A percentile compares a stretch with the other conserved stretches of the same genome.
phyloP scores from a whole-genome alignment of 2,888 invertebrate species.

The Lutraria lutraria region DNA sequence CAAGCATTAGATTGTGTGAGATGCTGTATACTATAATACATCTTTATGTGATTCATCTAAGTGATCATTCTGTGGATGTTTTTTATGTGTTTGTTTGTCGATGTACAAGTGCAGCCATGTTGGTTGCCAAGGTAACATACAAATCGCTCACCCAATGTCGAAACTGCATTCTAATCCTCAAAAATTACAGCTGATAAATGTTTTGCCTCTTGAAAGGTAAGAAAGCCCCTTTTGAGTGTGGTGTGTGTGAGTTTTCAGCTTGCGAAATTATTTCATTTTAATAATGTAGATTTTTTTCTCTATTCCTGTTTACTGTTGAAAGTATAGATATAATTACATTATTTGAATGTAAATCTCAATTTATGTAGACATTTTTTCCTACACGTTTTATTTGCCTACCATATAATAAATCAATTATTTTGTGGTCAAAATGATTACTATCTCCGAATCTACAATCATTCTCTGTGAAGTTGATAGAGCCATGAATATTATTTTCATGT shows the following conservation, averaged over 20 bases:
- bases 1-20: constrained; percentile 35
- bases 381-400: no score
- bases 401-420: no score
- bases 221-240: neutral
- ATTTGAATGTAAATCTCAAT: no score
- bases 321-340: no score
- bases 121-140: constrained; percentile 5
- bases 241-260: neutral
- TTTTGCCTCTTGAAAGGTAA: neutral
- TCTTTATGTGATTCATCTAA: constrained; percentile 39
- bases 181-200: neutral
- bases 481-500: no score
- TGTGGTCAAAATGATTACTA: no score
- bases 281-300: neutral
- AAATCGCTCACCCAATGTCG: neutral
- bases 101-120: constrained; percentile 2
- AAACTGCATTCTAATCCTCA: neutral
- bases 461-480: no score
- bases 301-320: neutral
- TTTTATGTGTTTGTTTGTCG: constrained; percentile 3
- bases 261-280: neutral
- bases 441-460: no score
- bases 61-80: constrained; percentile 18
- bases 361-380: no score
- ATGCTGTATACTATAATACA: constrained; percentile 34